A percentile compares a stretch with the other conserved stretches of the same genome.
Conservation (phyloP, 2,888 invertebrate species). For the Drosophila algonquin region DNA sequence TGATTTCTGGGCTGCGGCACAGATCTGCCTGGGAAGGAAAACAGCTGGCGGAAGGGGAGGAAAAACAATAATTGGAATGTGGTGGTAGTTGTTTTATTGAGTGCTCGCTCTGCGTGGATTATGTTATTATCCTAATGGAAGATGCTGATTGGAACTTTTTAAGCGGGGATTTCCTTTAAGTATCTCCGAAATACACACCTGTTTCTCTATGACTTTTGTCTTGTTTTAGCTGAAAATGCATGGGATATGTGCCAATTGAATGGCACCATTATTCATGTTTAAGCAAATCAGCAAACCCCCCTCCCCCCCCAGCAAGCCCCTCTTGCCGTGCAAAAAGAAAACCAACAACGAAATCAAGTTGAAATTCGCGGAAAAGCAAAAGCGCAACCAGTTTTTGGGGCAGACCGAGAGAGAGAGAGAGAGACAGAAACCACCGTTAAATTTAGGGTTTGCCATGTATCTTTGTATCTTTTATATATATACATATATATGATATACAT, state of each 20-base stretch:
- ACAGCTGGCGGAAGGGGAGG: slow-evolving; percentile 44
- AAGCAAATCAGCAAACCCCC: slow-evolving; percentile 62
- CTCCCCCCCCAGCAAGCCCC: background rate
- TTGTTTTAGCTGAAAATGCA: slow-evolving; percentile 2
- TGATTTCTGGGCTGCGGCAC: slow-evolving; percentile 48
- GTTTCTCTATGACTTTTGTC: background rate
- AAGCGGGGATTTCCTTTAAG: background rate
- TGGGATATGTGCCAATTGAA: slow-evolving; percentile 65
- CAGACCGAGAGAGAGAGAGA: slow-evolving; percentile 8
- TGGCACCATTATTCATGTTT: slow-evolving; percentile 60
- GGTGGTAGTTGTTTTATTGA: slow-evolving; percentile 9
- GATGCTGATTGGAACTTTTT: background rate
- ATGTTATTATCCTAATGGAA: background rate
- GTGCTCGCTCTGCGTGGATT: slow-evolving; percentile 5
- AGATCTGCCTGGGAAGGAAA: slow-evolving; percentile 31
- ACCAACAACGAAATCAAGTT: slow-evolving; percentile 3
- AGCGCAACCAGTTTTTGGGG: slow-evolving; percentile 35
- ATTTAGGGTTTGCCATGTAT: slow-evolving; percentile 10
- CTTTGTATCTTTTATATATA: background rate
- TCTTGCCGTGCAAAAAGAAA: slow-evolving; percentile 10
- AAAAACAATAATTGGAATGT: slow-evolving; percentile 1
- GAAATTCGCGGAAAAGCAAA: slow-evolving; percentile 23
- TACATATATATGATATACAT: slow-evolving; percentile 9
- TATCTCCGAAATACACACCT: background rate
- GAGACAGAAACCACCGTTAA: slow-evolving; percentile 20